These are phyloP conservation scores for Peribatodes rhomboidaria DNA, from an alignment of 2,888 invertebrate species.

Conservation along the genomic window DNA sequence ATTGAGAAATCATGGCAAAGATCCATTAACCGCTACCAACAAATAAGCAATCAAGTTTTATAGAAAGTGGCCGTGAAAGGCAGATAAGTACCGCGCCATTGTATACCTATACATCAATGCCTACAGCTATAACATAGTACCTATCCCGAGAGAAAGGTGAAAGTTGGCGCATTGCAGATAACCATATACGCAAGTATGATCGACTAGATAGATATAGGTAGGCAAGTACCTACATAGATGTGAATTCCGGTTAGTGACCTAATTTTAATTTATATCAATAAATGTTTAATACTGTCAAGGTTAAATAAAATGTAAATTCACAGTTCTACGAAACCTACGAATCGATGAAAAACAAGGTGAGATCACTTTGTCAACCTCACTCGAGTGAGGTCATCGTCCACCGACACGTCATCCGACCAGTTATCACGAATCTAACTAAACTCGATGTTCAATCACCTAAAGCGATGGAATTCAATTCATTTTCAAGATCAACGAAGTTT, in stretches of 20 bases:
- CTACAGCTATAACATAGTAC: neutral
- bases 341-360: constrained; percentile 29
- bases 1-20: neutral
- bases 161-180: constrained; percentile 38
- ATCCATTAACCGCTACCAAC: neutral
- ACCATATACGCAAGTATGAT: neutral
- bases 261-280: no score
- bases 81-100: neutral
- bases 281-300: constrained; percentile 18
- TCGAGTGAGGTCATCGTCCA: constrained; percentile 67
- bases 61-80: constrained; percentile 13
- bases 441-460: no score
- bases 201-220: neutral
- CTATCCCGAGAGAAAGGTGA: constrained; percentile 53
- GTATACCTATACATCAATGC: neutral
- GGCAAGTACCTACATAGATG: neutral
- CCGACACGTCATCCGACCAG: constrained; percentile 53
- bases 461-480: no score
- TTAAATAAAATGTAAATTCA: constrained; percentile 23
- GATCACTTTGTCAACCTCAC: constrained; percentile 34
- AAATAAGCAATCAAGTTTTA: neutral
- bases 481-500: no score
- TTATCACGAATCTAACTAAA: neutral
- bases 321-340: constrained; percentile 12
- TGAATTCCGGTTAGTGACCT: neutral